Conservation (phyloP, 2,797 vertebrate species). For the Gymnopithys bicolor region DNA sequence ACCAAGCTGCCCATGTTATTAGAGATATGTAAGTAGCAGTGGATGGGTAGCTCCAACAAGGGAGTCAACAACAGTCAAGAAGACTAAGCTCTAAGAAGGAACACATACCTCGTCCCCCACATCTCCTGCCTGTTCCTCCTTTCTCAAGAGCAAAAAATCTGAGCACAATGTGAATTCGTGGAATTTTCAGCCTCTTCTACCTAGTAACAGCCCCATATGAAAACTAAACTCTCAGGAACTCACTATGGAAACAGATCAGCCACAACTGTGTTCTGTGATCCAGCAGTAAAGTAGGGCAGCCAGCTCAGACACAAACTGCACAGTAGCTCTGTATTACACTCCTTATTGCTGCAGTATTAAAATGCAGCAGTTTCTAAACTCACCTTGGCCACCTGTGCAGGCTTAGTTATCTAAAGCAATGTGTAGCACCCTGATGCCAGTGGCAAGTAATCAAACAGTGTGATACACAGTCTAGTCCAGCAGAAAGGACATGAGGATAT, state of each 20-base stretch:
- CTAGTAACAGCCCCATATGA: neutral
- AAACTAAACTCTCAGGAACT: neutral
- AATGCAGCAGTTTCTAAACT: neutral
- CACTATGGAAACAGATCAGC: conserved; percentile 36
- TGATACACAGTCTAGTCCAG: neutral
- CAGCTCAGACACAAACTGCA: neutral
- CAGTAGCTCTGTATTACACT: neutral
- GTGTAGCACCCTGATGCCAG: neutral
- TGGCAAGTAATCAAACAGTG: neutral
- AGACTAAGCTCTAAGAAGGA: neutral
- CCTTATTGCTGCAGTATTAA: neutral
- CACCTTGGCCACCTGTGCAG: neutral
- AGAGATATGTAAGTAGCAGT: neutral
- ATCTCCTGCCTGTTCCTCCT: neutral
- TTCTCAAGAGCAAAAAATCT: neutral
- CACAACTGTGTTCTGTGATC: neutral
- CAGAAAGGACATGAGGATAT: neutral
- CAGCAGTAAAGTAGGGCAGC: neutral
- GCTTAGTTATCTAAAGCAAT: neutral
- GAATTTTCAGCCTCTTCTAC: conserved; percentile 11
- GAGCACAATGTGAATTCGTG: neutral
- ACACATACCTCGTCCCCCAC: accelerated
- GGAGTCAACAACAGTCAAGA: neutral
- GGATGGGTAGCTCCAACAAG: neutral
- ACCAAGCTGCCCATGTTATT: neutral